phyloP scores from a whole-genome alignment of 92 coral and sea anemone species.

The Isaurus tuberculatus region DNA sequence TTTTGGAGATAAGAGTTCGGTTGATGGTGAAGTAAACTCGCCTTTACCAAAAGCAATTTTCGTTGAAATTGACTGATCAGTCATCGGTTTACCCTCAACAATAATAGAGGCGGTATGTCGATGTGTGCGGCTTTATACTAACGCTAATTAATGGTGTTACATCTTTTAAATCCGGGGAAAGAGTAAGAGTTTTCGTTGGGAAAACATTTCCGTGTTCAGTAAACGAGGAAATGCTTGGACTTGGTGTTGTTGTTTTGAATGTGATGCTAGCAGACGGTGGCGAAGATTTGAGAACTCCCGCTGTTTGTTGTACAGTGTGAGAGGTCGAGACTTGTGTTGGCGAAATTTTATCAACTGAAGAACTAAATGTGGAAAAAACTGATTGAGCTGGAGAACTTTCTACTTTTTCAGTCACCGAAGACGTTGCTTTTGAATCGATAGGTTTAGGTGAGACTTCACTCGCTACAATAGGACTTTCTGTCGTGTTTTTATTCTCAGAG shows the following conservation, averaged over 20 bases:
- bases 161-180: constrained; percentile 13
- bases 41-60: neutral
- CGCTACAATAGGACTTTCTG: neutral
- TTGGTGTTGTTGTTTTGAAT: constrained; percentile 5
- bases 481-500: constrained; percentile 8
- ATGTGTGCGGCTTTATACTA: neutral
- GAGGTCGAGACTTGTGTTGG: constrained; percentile 7
- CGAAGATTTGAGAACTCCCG: neutral
- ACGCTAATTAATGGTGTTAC: neutral
- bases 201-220: neutral
- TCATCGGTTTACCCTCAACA: neutral
- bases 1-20: neutral
- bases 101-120: constrained; percentile 16
- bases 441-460: neutral
- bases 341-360: neutral
- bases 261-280: neutral
- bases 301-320: constrained; percentile 1
- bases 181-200: constrained; percentile 5
- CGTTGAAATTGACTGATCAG: neutral
- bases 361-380: neutral
- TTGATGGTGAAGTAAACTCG: neutral
- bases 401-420: neutral
- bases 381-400: neutral
- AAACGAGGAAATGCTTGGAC: neutral
- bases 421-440: neutral